Evolutionary conservation across 1,140 invertebrate genomes (phyloP).

Genomic region (Colletes gigas): DNA sequence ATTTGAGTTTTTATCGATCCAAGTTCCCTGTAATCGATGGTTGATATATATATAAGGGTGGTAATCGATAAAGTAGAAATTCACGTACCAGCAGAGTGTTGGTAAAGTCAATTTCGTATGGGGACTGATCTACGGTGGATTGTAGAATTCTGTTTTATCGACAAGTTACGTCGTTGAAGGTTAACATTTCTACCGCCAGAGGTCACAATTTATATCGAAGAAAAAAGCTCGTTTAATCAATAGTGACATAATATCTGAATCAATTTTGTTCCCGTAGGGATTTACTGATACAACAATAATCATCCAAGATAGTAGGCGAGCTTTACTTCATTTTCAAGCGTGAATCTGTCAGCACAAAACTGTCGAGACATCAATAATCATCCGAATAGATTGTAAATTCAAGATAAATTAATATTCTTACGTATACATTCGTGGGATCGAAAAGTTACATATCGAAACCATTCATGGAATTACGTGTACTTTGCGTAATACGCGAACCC

Average conservation of each 20-base stretch:
- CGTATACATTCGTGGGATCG: neutral
- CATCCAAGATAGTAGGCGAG: neutral
- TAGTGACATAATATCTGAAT: neutral
- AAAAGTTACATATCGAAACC: neutral
- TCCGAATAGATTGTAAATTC: neutral
- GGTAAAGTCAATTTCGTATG: neutral
- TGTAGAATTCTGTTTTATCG: neutral
- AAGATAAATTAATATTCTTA: too few relatives aligned
- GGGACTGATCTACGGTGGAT: too few relatives aligned
- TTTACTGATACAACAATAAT: neutral
- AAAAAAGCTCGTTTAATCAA: neutral
- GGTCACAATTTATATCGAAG: neutral
- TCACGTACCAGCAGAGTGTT: neutral
- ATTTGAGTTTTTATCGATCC: neutral
- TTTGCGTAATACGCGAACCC: slow-evolving; percentile 9
- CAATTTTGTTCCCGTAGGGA: neutral
- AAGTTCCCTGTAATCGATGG: neutral
- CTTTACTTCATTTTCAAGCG: neutral
- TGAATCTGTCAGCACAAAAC: neutral
- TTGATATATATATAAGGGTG: neutral
- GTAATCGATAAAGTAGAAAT: neutral
- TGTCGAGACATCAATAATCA: neutral
- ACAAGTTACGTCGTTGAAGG: neutral
- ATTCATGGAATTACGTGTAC: neutral
- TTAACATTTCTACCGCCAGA: neutral